Evolutionary conservation across 2,888 invertebrate species (phyloP), one percentile per base, ranked within the genome.

Genomic region (Pyrgus malvae): DNA sequence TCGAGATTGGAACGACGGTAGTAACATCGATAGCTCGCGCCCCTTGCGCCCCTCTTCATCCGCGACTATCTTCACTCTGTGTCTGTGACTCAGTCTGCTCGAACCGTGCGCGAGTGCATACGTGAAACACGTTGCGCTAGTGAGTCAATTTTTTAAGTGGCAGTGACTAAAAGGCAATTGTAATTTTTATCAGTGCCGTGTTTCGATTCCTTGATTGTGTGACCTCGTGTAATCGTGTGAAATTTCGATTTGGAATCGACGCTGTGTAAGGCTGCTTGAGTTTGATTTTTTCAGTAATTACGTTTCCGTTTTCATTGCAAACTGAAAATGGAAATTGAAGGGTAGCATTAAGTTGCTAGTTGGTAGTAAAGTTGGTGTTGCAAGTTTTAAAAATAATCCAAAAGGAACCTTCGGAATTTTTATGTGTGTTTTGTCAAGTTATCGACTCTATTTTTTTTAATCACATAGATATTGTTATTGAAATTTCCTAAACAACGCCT

Each of bases 251-350:
- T 19, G 23, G 31, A 25, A 31, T 31, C 53, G n/a, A 27, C 48
- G 53, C 46, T 54, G 53, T 54, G 53, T 54, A 46, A 54, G 46
- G 53, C 53, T 54, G 53, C 31, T 14, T 23, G 23, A 11, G 31
- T 33, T 35, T 11, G 3, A 51, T 45, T 25, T 6, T 44, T 50
- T 23, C 33, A 23, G 31, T 19, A 9, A 9, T 8, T 9, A 2
- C 1, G 3, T 17, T 17, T 35, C 14, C 21, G 38, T n/a, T 23
- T 38, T 11, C 38, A 21, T 17, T 37, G n/a, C 7, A 7, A 12
- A 12, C 14, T 35, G 14, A 35, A 35, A 9, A n/a, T 12, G 9
- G 12, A 40, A 40, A 40, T 21, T 8, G 12, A n/a, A 8, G n/a
- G 11, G 3, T 12, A 12, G 11, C 3, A 38, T 38, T 38, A 11